These are phyloP conservation scores for Drosophila dives DNA, from an alignment of 2,888 invertebrate species.

Conservation along the genomic window DNA sequence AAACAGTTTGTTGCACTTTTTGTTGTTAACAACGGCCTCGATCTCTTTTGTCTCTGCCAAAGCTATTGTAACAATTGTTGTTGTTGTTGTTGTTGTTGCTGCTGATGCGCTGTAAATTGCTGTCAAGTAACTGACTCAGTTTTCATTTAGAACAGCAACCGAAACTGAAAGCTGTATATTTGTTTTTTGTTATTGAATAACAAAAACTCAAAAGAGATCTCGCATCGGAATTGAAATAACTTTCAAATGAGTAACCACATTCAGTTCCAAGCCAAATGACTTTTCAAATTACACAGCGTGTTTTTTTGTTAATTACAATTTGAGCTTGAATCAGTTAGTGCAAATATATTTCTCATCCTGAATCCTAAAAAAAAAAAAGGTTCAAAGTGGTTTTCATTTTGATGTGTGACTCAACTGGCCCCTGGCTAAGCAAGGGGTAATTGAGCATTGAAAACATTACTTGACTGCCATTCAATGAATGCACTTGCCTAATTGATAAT, in stretches of 20 bases:
- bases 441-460: conserved; percentile 28
- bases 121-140: conserved; percentile 55
- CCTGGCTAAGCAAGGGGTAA: background rate
- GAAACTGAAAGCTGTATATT: conserved; percentile 47
- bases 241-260: conserved; percentile 23
- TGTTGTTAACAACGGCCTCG: conserved; percentile 49
- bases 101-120: conserved; percentile 46
- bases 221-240: conserved; percentile 19
- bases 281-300: conserved; percentile 5
- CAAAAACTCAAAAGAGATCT: background rate
- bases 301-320: background rate
- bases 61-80: conserved; percentile 6
- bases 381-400: background rate
- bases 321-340: background rate
- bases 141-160: conserved; percentile 54
- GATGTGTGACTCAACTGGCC: conserved; percentile 2
- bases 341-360: background rate
- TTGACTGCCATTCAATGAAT: conserved; percentile 38
- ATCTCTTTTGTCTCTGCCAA: conserved; percentile 41
- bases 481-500: conserved; percentile 62
- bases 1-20: conserved; percentile 59
- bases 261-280: conserved; percentile 3
- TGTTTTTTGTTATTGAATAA: conserved; percentile 1
- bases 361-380: background rate
- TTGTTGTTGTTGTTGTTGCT: conserved; percentile 9